Conservation (phyloP, 1,140 invertebrate species). For the Hyles vespertilio region DNA sequence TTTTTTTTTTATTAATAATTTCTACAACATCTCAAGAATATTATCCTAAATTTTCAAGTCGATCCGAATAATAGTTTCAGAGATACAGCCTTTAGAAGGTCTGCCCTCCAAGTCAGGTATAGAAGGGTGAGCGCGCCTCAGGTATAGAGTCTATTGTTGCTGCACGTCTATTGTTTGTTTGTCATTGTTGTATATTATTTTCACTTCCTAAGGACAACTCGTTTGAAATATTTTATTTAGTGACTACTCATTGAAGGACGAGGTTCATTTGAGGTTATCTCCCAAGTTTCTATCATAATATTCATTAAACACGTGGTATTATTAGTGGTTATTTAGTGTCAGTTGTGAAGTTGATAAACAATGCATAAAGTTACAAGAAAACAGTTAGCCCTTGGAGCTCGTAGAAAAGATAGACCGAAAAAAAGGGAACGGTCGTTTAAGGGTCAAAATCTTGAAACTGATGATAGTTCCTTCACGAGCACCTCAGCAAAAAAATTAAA, state of each 20-base stretch:
- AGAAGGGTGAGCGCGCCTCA: not conserved
- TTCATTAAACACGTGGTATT: not conserved
- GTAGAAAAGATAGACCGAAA: slow-evolving; percentile 2
- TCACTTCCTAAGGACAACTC: slow-evolving; percentile 2
- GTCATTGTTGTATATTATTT: not conserved
- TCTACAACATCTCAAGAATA: slow-evolving; percentile 7
- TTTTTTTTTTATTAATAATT: not conserved
- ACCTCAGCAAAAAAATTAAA: slow-evolving; percentile 4
- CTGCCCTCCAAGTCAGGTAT: not conserved
- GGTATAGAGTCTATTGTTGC: not conserved
- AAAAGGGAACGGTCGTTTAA: not conserved
- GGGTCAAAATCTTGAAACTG: not conserved
- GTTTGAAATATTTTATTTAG: slow-evolving; percentile 3
- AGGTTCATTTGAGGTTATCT: not conserved
- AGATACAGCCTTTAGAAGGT: slow-evolving; percentile 6
- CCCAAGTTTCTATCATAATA: slow-evolving; percentile 1
- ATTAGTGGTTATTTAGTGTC: slow-evolving; percentile 5
- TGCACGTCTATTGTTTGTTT: slow-evolving; percentile 1
- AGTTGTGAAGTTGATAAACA: slow-evolving; percentile 2
- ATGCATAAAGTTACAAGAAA: slow-evolving; percentile 1
- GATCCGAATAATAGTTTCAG: slow-evolving; percentile 7
- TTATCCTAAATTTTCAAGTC: slow-evolving; percentile 6
- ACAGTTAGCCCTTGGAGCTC: not conserved
- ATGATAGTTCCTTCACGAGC: slow-evolving; percentile 6
- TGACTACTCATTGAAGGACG: not conserved